A percentile compares a stretch with the other conserved stretches of the same genome.
Conservation (phyloP, 1,140 invertebrate species). For the Drosophila subpulchrella region DNA sequence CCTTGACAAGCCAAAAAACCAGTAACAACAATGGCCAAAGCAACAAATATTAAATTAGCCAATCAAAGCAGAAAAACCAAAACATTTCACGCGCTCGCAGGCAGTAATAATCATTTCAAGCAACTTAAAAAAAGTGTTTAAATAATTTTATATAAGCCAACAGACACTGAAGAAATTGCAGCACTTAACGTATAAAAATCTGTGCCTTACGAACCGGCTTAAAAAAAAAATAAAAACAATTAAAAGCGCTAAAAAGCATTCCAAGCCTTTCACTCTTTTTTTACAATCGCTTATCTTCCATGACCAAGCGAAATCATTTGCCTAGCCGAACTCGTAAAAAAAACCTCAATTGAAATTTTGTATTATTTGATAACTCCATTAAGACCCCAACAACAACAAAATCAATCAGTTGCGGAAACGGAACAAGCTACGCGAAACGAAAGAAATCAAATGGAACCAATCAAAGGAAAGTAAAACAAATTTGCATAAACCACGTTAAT, state of each 20-base stretch:
- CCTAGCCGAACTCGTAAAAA: constrained; percentile 23
- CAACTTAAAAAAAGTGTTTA: constrained; percentile 15
- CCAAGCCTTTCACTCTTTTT: constrained; percentile 46
- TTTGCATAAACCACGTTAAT: constrained; percentile 26
- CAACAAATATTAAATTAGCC: constrained; percentile 65
- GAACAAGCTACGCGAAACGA: constrained; percentile 14
- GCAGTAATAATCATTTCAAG: constrained; percentile 48
- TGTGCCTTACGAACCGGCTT: constrained; percentile 45
- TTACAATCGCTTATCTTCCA: constrained; percentile 25
- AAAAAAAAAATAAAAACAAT: constrained; percentile 39
- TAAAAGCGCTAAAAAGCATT: constrained; percentile 38
- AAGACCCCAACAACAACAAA: constrained; percentile 22
- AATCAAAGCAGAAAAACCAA: constrained; percentile 52
- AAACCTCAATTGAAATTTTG: constrained; percentile 17
- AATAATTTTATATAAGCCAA: constrained; percentile 59
- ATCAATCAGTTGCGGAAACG: constrained; percentile 49
- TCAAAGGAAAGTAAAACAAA: constrained; percentile 33
- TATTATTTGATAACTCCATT: constrained; percentile 20
- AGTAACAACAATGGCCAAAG: constrained; percentile 27
- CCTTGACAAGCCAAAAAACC: constrained; percentile 42
- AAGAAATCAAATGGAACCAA: constrained; percentile 33
- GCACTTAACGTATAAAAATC: constrained; percentile 69
- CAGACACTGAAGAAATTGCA: constrained; percentile 56
- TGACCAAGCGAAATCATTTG: constrained; percentile 33
- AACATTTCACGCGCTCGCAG: constrained; percentile 44